Evolutionary conservation across 2,797 vertebrate species (phyloP).

Genomic region (Lagorchestes hirsutus): DNA sequence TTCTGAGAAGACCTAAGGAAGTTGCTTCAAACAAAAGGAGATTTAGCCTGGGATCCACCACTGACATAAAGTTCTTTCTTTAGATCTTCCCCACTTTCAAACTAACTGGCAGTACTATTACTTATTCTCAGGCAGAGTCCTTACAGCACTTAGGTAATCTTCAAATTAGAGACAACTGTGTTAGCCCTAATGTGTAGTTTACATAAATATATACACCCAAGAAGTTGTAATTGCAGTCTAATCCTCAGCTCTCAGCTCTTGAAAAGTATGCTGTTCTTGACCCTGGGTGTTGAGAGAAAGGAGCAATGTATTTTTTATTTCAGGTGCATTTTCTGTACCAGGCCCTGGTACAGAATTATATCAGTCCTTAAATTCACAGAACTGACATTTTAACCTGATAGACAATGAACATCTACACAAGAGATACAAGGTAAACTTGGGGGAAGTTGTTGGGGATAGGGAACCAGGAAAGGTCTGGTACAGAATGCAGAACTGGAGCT

Average conservation of each 20-base stretch:
- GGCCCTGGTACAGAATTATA: background rate
- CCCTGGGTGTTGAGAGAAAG: background rate
- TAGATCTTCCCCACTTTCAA: background rate
- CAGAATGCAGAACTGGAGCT: too few relatives aligned
- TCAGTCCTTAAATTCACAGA: too few relatives aligned
- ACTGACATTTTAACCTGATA: too few relatives aligned
- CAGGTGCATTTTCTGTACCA: background rate
- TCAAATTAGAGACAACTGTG: background rate
- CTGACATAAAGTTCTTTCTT: background rate
- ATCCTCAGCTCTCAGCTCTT: constrained; percentile 12
- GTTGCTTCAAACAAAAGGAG: background rate
- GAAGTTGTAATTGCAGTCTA: background rate
- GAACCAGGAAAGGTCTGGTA: too few relatives aligned
- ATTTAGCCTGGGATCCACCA: background rate
- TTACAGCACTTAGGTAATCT: background rate
- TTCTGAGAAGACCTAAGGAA: background rate
- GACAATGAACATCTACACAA: too few relatives aligned
- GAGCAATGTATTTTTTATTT: background rate
- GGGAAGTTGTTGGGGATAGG: too few relatives aligned
- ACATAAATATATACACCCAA: background rate
- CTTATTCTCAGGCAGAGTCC: background rate
- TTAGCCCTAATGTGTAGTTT: background rate
- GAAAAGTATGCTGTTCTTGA: constrained; percentile 39
- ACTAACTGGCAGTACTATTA: background rate
- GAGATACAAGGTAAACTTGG: too few relatives aligned